Evolutionary conservation across 2,113 vertebrate genomes (phyloP).

Genomic region (Nicator chloris): DNA sequence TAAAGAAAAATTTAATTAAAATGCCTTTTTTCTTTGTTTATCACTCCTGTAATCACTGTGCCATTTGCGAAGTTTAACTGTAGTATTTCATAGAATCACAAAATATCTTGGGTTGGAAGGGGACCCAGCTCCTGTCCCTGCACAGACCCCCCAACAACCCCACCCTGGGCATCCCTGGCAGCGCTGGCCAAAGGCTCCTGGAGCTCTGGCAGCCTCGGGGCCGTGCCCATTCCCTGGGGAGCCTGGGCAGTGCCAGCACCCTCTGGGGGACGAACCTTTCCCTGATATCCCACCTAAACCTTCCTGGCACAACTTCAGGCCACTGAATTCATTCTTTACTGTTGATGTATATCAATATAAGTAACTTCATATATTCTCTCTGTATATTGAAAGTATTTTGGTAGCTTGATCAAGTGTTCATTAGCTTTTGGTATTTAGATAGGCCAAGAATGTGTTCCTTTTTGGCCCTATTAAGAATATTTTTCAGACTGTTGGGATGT

Average conservation of each 20-base stretch:
- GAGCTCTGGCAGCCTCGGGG: not conserved
- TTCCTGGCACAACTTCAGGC: not conserved
- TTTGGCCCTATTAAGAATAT: not conserved
- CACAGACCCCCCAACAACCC: not conserved
- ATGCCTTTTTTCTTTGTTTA: not conserved
- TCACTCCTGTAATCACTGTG: not conserved
- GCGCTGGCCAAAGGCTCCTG: accelerated
- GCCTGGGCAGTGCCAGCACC: not conserved
- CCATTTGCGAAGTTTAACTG: not conserved
- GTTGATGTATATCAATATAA: accelerated
- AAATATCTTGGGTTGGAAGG: accelerated
- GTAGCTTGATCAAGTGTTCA: not conserved
- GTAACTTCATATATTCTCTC: not conserved
- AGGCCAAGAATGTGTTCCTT: not conserved
- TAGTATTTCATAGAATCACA: too few species aligned
- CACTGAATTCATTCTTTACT: not conserved
- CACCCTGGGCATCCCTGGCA: not conserved
- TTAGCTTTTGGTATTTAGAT: not conserved
- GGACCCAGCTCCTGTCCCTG: accelerated
- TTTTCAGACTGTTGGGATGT: not conserved
- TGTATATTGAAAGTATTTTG: not conserved
- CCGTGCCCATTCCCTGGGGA: not conserved
- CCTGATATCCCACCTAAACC: accelerated
- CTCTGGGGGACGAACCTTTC: not conserved
- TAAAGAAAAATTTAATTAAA: not conserved